These are phyloP conservation scores for Poecile montanus DNA, from an alignment of 2,797 vertebrate genomes.

Conservation along the genomic window DNA sequence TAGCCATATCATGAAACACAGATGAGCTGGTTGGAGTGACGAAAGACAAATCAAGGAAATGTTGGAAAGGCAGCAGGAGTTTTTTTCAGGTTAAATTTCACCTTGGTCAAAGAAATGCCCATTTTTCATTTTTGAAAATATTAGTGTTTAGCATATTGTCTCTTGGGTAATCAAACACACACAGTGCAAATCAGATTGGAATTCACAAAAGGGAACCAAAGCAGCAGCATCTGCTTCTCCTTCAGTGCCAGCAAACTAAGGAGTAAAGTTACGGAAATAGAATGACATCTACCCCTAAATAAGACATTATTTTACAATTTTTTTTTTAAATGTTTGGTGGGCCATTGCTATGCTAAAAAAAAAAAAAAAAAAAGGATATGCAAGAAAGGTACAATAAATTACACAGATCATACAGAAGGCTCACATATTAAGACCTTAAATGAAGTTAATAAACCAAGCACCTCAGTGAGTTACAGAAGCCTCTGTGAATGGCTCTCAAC, in stretches of 20 bases:
- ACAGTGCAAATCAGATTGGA: not conserved
- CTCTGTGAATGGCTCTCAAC: not conserved
- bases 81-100: not conserved
- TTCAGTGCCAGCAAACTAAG: not conserved
- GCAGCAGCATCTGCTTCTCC: not conserved
- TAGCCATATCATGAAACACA: not conserved
- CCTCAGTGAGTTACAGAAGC: not conserved
- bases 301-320: not conserved
- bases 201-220: not conserved
- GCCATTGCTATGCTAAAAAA: not conserved
- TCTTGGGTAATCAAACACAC: not conserved
- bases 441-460: not conserved
- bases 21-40: not conserved
- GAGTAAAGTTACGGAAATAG: not conserved
- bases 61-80: not conserved
- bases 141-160: not conserved
- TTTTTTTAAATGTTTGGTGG: not conserved
- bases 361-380: not conserved
- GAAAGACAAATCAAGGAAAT: not conserved
- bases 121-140: not conserved
- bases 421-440: not conserved
- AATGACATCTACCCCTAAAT: not conserved
- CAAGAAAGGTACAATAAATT: not conserved
- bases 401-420: not conserved
- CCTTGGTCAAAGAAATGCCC: not conserved